Base-by-base conservation (phyloP, 1,140 invertebrate genomes). In the Aphelenchoides fujianensis region DNA sequence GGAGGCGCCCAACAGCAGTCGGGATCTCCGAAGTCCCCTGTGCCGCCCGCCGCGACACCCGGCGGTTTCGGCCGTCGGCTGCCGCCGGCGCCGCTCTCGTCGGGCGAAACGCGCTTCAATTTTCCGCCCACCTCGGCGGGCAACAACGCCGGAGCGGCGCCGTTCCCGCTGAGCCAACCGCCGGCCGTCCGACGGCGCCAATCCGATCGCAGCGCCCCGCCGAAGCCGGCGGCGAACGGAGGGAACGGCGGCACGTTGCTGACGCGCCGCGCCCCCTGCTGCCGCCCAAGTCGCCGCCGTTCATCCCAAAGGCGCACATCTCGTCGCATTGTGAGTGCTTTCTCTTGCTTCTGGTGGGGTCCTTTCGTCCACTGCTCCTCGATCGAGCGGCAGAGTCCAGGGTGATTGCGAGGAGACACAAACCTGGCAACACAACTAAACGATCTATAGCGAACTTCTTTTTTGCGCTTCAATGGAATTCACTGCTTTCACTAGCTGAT, bases 101-200 rank as follows among this genome's bases (percentile, higher is more conserved):
- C 75, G n/a, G 41, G 52, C 36, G 73, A 74, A 66, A 79, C 76
- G 23, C 72, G 75, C 28, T 76, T 76, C 37, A 70, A 72, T 7
- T 76, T 76, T 70, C 75, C 75, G 27, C 77, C 75, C 16, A 28
- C 12, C n/a, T n/a, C n/a, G n/a, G n/a, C n/a, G n/a, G n/a, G n/a
- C n/a, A n/a, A n/a, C n/a, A 23, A 68, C 30, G 2, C 66, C 53
- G 16, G 41, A 68, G n/a, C 63, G 16, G 66, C 66, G 34, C 27
- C 23, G 23, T 69, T 69, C n/a, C 67, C 61, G 2, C 71, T 68
- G 3, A 68, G 66, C 12, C 61, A 69, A 3, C 61, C 67, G 1
- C 57, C 67, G 30, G 67, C 68, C 16, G 31, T 59, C 7, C 62
- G 61, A 59, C 62, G 62, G 27, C 41, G 57, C 19, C 3, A 67